Evolutionary conservation across 2,888 invertebrate species (phyloP).

Genomic region (Agapetus fuscipes): DNA sequence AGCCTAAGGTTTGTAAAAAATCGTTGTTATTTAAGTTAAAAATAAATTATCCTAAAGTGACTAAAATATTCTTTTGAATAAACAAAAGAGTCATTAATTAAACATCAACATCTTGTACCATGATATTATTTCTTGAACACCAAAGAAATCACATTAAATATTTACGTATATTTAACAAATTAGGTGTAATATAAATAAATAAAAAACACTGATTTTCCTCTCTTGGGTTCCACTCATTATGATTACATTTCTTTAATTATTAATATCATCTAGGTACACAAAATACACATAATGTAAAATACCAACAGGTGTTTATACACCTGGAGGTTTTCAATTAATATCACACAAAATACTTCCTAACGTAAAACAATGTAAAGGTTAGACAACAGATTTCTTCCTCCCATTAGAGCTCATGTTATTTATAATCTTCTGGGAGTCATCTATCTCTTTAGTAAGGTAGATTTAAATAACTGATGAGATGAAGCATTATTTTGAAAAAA

Average conservation of each 20-base stretch:
- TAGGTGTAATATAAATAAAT: too few species aligned
- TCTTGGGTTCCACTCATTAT: too few species aligned
- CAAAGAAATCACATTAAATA: not conserved
- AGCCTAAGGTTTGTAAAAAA: too few species aligned
- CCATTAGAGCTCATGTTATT: too few species aligned
- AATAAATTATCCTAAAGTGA: not conserved
- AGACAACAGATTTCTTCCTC: too few species aligned
- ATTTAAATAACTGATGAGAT: too few species aligned
- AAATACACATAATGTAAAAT: constrained; percentile 2
- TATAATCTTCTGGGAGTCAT: too few species aligned
- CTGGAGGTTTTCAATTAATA: constrained; percentile 2
- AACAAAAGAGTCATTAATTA: not conserved
- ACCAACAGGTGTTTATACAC: constrained; percentile 1
- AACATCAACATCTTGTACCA: not conserved
- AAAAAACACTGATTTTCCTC: too few species aligned
- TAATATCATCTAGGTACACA: constrained; percentile 4
- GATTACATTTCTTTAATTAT: constrained; percentile 1
- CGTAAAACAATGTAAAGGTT: too few species aligned
- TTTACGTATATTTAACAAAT: not conserved
- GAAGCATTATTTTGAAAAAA: too few species aligned
- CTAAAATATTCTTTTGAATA: not conserved
- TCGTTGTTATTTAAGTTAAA: not conserved
- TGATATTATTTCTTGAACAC: not conserved
- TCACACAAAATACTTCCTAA: constrained; percentile 5
- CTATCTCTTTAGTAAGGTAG: too few species aligned